phyloP scores from a whole-genome alignment of 2,888 invertebrate species.

The Spodoptera picta region DNA sequence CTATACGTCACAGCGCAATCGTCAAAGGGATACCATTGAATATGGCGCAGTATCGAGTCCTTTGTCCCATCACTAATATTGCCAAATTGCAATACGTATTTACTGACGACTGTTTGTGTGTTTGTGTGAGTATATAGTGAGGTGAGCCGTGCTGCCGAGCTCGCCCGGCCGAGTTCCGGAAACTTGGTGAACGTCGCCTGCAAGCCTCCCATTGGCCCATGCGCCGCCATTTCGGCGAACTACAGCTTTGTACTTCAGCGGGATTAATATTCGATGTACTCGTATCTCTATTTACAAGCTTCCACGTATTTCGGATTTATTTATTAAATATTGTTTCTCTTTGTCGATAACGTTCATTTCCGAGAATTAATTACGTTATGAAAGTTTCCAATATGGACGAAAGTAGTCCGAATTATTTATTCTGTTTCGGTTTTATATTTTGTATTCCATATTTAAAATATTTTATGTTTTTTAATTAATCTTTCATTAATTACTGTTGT shows the following conservation, averaged over 20 bases:
- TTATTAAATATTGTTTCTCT: slow-evolving; percentile 8
- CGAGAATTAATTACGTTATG: slow-evolving; percentile 5
- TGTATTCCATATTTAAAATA: too few species aligned
- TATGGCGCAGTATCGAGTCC: slow-evolving; percentile 26
- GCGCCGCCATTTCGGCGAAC: slow-evolving; percentile 24
- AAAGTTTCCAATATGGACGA: not conserved
- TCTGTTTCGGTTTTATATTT: too few species aligned
- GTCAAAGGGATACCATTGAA: slow-evolving; percentile 43
- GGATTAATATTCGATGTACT: slow-evolving; percentile 19
- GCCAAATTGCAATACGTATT: slow-evolving; percentile 36
- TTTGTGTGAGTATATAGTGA: slow-evolving; percentile 1
- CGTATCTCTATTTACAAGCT: slow-evolving; percentile 10
- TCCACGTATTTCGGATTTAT: slow-evolving; percentile 19
- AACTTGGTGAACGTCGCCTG: slow-evolving; percentile 13
- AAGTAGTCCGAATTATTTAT: too few species aligned
- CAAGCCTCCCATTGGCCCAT: slow-evolving; percentile 17
- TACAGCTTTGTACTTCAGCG: slow-evolving; percentile 26
- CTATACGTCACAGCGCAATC: slow-evolving; percentile 2
- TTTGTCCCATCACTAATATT: slow-evolving; percentile 33
- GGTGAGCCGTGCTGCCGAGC: slow-evolving; percentile 11
- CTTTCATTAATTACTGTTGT: too few species aligned
- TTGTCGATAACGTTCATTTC: slow-evolving; percentile 12
- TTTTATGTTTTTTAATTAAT: too few species aligned
- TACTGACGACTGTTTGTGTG: slow-evolving; percentile 21
- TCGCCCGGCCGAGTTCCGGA: slow-evolving; percentile 32